Evolutionary conservation across 2,888 invertebrate genomes (phyloP).

Genomic region (Gastrophysa polygoni): DNA sequence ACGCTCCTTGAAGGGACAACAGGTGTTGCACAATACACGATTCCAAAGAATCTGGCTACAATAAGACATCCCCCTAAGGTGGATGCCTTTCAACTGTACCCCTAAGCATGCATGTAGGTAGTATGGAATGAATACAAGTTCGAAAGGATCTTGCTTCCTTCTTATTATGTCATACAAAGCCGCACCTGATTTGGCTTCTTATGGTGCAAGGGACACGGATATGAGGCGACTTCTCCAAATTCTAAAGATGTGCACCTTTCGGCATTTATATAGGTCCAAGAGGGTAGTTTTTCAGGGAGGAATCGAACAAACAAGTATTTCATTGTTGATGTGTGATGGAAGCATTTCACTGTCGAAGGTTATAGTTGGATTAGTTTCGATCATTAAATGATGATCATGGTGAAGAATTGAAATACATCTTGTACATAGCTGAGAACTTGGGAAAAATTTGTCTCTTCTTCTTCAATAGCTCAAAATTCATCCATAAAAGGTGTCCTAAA

Average conservation of each 20-base stretch:
- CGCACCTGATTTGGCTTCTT: conserved; percentile 7
- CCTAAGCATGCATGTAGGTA: too few species aligned
- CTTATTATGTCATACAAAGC: conserved; percentile 1
- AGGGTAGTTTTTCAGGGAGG: not conserved
- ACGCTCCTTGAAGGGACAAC: conserved; percentile 1
- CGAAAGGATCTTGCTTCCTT: conserved; percentile 3
- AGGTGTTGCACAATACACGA: conserved; percentile 10
- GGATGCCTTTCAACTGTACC: conserved; percentile 36
- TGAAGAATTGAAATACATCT: too few species aligned
- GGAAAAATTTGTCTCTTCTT: too few species aligned
- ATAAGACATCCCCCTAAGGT: conserved; percentile 41
- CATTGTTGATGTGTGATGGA: not conserved
- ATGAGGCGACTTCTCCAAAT: not conserved
- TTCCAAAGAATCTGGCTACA: conserved; percentile 21
- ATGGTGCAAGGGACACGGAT: conserved; percentile 2
- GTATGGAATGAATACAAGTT: not conserved
- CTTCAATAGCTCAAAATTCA: too few species aligned
- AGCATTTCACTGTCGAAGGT: too few species aligned
- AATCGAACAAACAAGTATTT: not conserved
- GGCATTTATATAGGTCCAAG: not conserved
- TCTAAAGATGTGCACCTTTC: conserved; percentile 6
- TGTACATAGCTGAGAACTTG: too few species aligned
- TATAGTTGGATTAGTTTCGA: too few species aligned
- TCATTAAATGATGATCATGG: too few species aligned
- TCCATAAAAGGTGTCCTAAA: too few species aligned